These are phyloP conservation scores for Proterorhinus semilunaris DNA, from an alignment of 2,113 vertebrate genomes.

Conservation along the genomic window DNA sequence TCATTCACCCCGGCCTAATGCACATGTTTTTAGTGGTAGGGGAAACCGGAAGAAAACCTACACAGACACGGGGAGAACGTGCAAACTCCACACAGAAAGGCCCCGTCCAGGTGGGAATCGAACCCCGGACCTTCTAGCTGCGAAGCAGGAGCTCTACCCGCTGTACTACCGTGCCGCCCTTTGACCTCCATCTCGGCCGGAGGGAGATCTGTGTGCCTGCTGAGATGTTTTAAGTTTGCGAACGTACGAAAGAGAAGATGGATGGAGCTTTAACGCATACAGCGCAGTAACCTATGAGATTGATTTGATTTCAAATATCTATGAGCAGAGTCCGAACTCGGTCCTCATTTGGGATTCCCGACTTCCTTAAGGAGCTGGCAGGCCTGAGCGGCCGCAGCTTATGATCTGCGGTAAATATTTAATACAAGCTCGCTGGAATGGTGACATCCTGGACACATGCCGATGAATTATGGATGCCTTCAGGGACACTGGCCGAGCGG, in stretches of 20 bases:
- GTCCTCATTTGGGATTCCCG: slow-evolving; percentile 63
- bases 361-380: slow-evolving; percentile 50
- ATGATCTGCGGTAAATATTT: slow-evolving; percentile 79
- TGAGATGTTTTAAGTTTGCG: not conserved
- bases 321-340: slow-evolving; percentile 6
- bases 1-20: no score
- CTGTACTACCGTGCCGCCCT: no score
- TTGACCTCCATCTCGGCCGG: slow-evolving; percentile 32
- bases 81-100: no score
- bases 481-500: slow-evolving; percentile 40
- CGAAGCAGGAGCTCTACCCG: no score
- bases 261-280: slow-evolving; percentile 28
- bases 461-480: slow-evolving; percentile 77
- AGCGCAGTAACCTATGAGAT: slow-evolving; percentile 32
- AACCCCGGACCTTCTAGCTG: no score
- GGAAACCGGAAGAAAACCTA: no score
- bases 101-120: no score
- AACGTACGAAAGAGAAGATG: slow-evolving; percentile 21
- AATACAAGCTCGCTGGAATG: slow-evolving; percentile 61
- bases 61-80: no score
- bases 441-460: slow-evolving; percentile 66
- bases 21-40: no score
- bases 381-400: slow-evolving; percentile 56
- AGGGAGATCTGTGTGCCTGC: slow-evolving; percentile 22
- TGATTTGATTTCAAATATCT: slow-evolving; percentile 54